Evolutionary conservation across 2,113 vertebrate species (phyloP), one percentile per base, ranked within the genome.

Genomic region (Halichoerus grypus): DNA sequence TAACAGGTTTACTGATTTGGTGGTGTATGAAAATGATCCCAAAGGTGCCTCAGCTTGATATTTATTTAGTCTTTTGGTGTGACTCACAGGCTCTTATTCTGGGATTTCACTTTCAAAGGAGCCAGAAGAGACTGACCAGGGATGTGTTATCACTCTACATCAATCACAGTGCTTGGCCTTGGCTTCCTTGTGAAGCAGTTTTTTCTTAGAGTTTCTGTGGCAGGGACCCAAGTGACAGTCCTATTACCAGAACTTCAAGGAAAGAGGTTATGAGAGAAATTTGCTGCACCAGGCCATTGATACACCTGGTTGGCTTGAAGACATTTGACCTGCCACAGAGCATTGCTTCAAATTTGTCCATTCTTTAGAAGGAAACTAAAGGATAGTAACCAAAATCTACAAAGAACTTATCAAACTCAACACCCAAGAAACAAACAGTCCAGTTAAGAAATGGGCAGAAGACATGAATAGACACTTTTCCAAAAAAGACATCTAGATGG

Each of bases 231-330:
- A 81, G 80, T 96, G 19, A 84, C n/a, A 98, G 65, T 24, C 55
- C 84, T 39, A 95, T 96, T 94, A 94, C 36, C 0, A 46, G 83
- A 51, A 77, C 33, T 95, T 46, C 65, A 13, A 87, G 2, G 24
- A 96, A 97, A 97, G 65, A 88, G 28, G 93, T 84, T 88, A 61
- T 21, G 81, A 90, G 67, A 97, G 95, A 95, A 95, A 80, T 89
- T 94, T 80, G 92, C 67, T 97, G 26, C 33, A 49, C 49, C 28
- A 49, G 53, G 55, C 31, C 36, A 63, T 31, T 16, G 12, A 65
- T 95, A 85, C 80, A 51, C 65, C 94, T 76, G 69, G 19, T 61
- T 96, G 98, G 72, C 39, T 97, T 97, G 42, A 96, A 92, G 31
- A 94, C 91, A 88, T 59, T 28, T 65, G 61, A 95, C 53, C n/a